A percentile compares a stretch with the other conserved stretches of the same genome.
These are phyloP conservation scores for Gari tellinella DNA, from an alignment of 2,888 invertebrate genomes.

Conservation along the genomic window DNA sequence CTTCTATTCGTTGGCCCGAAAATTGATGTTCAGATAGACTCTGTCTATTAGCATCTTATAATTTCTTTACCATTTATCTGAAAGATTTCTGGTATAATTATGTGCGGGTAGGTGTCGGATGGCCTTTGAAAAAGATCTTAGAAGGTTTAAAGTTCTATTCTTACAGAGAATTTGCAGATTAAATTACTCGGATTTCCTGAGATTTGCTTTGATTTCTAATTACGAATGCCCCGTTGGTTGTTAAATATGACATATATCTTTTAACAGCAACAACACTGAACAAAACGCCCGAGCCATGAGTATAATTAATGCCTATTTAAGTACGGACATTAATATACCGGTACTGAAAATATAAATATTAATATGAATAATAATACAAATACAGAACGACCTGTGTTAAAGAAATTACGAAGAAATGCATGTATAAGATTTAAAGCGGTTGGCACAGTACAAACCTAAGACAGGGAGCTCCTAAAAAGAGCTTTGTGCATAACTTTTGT, in stretches of 20 bases:
- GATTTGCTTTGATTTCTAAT: conserved; percentile 57
- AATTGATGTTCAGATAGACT: conserved; percentile 31
- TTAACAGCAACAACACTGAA: conserved; percentile 40
- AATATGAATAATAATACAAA: no score
- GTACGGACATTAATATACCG: conserved; percentile 21
- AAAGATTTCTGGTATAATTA: conserved; percentile 27
- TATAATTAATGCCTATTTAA: conserved; percentile 57
- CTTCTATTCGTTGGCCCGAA: conserved; percentile 17
- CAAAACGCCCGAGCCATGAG: conserved; percentile 53
- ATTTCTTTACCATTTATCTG: conserved; percentile 46
- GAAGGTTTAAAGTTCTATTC: conserved; percentile 8
- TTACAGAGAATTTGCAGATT: conserved; percentile 33
- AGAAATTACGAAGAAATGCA: no score
- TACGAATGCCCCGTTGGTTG: conserved; percentile 54
- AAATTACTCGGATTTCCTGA: conserved; percentile 44
- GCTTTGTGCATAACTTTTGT: no score
- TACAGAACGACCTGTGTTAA: no score
- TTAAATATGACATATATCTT: conserved; percentile 45
- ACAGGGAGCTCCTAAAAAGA: no score
- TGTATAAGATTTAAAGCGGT: no score
- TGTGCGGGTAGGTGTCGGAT: conserved; percentile 23
- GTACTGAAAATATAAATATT: no score
- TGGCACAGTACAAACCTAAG: no score
- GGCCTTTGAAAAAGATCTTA: conserved; percentile 46
- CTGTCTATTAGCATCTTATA: conserved; percentile 42